Conservation (phyloP, 2,797 vertebrate genomes). For the Tamandua tetradactyla region DNA sequence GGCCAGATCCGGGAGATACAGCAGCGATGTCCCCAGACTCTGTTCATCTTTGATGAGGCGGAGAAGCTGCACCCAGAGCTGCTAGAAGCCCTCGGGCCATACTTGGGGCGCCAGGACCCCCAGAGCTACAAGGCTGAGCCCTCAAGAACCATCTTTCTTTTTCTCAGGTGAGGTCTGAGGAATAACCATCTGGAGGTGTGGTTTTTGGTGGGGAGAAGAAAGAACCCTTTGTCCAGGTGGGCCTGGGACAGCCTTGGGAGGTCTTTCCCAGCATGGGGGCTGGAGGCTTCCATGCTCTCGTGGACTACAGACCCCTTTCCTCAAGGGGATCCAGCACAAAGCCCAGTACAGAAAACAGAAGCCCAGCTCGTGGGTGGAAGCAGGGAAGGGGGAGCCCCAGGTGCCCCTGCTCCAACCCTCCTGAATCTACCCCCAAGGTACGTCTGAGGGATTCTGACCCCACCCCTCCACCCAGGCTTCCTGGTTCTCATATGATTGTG, state of each 20-base stretch:
- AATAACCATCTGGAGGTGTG: background rate
- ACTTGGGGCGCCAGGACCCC: constrained; percentile 87
- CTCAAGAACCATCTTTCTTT: constrained; percentile 92
- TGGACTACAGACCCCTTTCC: background rate
- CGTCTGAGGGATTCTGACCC: background rate
- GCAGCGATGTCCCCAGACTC: constrained; percentile 90
- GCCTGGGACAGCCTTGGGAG: background rate
- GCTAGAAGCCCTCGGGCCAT: constrained; percentile 92
- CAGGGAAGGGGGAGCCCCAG: background rate
- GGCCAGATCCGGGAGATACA: constrained; percentile 89
- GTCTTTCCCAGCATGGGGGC: no score
- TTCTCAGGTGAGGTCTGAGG: constrained; percentile 91
- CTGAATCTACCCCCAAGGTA: no score
- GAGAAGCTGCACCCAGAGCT: constrained; percentile 95
- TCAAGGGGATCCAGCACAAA: background rate
- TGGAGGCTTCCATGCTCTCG: rapidly evolving
- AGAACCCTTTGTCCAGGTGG: background rate
- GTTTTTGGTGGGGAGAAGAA: background rate
- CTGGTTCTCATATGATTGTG: background rate
- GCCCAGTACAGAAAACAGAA: background rate
- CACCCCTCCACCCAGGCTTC: background rate
- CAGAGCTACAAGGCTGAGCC: constrained; percentile 82
- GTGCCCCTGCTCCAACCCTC: background rate
- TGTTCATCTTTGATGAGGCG: constrained; percentile 96
- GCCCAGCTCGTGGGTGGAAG: background rate